phyloP scores from a whole-genome alignment of 2,113 vertebrate species.

The Sphaerodactylus townsendi region DNA sequence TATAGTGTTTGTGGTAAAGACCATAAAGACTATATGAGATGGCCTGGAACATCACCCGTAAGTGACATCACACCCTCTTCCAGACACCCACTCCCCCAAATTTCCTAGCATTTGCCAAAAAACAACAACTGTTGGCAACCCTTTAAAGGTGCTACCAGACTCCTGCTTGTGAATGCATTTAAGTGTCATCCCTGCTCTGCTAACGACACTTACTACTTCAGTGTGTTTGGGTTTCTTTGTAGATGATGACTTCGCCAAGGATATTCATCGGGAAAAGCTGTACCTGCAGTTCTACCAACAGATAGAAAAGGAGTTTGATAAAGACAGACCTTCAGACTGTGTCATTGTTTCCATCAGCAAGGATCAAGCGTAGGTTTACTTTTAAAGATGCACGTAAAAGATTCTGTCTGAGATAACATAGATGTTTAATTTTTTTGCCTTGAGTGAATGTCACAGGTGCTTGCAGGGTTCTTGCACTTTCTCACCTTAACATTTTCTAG shows the following conservation, averaged over 20 bases:
- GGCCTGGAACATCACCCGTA: too few species aligned
- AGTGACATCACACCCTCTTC: too few species aligned
- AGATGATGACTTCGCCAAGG: slow-evolving; percentile 43
- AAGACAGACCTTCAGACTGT: slow-evolving; percentile 70
- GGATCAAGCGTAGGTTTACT: slow-evolving; percentile 70
- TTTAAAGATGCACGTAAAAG: neutral
- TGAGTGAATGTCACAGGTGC: neutral
- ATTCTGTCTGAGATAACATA: neutral
- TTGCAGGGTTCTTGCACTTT: neutral
- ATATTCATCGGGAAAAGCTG: slow-evolving; percentile 61
- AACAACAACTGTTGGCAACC: too few species aligned
- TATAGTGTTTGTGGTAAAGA: too few species aligned
- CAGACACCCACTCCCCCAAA: too few species aligned
- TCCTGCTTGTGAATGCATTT: neutral
- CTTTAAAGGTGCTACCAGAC: too few species aligned
- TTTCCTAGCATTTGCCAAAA: too few species aligned
- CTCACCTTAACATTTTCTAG: neutral
- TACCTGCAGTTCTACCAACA: slow-evolving; percentile 76
- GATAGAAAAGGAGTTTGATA: slow-evolving; percentile 72
- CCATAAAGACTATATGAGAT: too few species aligned
- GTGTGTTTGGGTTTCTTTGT: slow-evolving; percentile 35
- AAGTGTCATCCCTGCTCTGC: neutral
- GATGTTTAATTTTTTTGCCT: neutral
- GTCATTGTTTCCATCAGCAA: slow-evolving; percentile 76
- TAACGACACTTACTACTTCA: slow-evolving; percentile 16